phyloP scores from a whole-genome alignment of 2,888 invertebrate genomes.

The Aromia moschata region DNA sequence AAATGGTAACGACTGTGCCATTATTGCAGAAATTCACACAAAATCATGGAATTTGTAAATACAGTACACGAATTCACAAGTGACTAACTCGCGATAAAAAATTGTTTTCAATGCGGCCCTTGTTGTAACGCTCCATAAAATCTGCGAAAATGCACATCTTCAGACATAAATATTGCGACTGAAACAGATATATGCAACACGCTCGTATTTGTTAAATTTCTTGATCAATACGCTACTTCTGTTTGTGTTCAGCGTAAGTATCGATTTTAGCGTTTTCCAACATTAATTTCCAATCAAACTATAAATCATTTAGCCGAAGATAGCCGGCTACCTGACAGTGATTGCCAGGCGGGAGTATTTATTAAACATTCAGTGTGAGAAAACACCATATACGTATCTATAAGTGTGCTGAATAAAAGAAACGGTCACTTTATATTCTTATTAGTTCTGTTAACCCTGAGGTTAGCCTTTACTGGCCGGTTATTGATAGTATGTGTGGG shows the following conservation, averaged over 20 bases:
- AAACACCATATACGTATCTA: conserved; percentile 9
- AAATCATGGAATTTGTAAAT: no score
- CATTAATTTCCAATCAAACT: conserved; percentile 26
- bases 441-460: neutral
- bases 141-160: no score
- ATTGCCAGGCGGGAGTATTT: conserved; percentile 21
- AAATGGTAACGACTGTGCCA: no score
- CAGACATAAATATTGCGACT: conserved; percentile 17
- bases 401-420: neutral
- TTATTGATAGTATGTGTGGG: neutral
- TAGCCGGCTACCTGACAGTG: conserved; percentile 22
- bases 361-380: conserved; percentile 24
- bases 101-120: no score
- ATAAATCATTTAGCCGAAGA: conserved; percentile 26
- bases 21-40: no score
- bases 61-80: no score
- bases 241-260: conserved; percentile 25
- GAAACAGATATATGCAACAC: neutral
- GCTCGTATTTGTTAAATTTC: conserved; percentile 10
- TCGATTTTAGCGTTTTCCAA: conserved; percentile 24
- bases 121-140: no score
- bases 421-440: neutral
- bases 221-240: conserved; percentile 22
- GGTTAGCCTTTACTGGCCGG: neutral
- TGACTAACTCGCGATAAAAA: no score